Conservation (phyloP, 2,888 invertebrate genomes). For the Euphydryas editha region DNA sequence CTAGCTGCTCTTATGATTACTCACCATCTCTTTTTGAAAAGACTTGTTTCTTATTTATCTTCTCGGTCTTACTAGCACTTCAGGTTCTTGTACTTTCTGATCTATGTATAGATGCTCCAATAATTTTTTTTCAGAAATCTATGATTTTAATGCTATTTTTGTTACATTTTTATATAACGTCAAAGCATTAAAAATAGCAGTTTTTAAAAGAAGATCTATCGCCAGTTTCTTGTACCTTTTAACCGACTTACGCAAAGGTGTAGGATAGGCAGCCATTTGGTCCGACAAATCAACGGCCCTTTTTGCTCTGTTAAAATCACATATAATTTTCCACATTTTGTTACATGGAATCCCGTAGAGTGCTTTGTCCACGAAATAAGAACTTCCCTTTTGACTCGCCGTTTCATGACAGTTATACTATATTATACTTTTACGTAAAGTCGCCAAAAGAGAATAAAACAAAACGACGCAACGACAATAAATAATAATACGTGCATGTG, state of each 20-base stretch:
- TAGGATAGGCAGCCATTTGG: conserved; percentile 50
- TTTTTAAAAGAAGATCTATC: conserved; percentile 52
- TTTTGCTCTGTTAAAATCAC: conserved; percentile 54
- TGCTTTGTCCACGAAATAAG: conserved; percentile 53
- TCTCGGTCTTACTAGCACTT: too few species aligned
- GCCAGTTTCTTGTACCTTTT: conserved; percentile 57
- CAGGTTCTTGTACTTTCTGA: too few species aligned
- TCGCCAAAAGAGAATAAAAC: too few species aligned
- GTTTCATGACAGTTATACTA: conserved; percentile 48
- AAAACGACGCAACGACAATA: too few species aligned
- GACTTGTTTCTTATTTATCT: too few species aligned
- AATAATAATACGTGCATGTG: too few species aligned
- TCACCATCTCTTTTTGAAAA: too few species aligned
- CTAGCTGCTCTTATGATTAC: too few species aligned
- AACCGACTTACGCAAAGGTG: conserved; percentile 52
- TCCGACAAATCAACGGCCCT: conserved; percentile 52
- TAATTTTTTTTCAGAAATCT: background rate
- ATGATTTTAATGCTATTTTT: background rate
- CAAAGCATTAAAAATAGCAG: conserved; percentile 45
- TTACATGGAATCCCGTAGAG: too few species aligned
- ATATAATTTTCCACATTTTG: too few species aligned
- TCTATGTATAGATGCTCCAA: too few species aligned
- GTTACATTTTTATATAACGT: conserved; percentile 7
- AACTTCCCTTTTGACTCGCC: conserved; percentile 47
- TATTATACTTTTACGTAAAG: conserved; percentile 35